Evolutionary conservation across 2,888 invertebrate species (phyloP), one percentile per base, ranked within the genome.

Genomic region (Sialis fuliginosa): DNA sequence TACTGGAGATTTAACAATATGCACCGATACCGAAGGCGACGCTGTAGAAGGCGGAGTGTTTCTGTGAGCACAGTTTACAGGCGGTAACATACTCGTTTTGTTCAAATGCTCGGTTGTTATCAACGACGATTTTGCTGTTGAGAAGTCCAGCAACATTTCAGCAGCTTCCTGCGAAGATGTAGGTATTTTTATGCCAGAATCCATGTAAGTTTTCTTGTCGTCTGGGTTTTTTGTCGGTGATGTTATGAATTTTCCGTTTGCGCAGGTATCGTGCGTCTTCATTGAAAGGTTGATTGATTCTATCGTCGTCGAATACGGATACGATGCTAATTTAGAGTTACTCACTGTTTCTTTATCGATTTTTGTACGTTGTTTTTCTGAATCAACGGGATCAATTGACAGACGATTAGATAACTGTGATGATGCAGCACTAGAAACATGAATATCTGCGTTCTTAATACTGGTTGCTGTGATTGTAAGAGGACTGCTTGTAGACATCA

Each of bases 1-100:
- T 9, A 80, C 81, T 3, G 83, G 83, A 47, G 82, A 81, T 60
- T 84, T 83, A 40, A 85, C 79, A 51, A 85, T 77, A 60, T 81
- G 83, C 54, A 85, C 72, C 48, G 81, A 79, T 42, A 83, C 72
- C 4, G 80, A 79, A 6, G 82, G 81, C 48, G 80, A 77, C 10
- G 68, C 65, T 1, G 74, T 71, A 51, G 70, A 71, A 9, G 61
- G 58, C 4, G 64, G 62, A 7, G 63, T 61, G 2, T 63, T 62
- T 13, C 51, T 48, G 42, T 51, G 47, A 8, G 48, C 41, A 4
- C 22, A 22, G 22, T 22, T 22, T 22, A 22, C 22, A 31, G 42
- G 34, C 49, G 52, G 68, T 62, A 10, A 60, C 57, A 33, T 73
- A 30, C 71, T 69, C 5, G 62, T 48, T n/a, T 58, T 65, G 4